Evolutionary conservation across 2,797 vertebrate genomes (phyloP), one percentile per base, ranked within the genome.

Genomic region (Sebastes taczanowskii): DNA sequence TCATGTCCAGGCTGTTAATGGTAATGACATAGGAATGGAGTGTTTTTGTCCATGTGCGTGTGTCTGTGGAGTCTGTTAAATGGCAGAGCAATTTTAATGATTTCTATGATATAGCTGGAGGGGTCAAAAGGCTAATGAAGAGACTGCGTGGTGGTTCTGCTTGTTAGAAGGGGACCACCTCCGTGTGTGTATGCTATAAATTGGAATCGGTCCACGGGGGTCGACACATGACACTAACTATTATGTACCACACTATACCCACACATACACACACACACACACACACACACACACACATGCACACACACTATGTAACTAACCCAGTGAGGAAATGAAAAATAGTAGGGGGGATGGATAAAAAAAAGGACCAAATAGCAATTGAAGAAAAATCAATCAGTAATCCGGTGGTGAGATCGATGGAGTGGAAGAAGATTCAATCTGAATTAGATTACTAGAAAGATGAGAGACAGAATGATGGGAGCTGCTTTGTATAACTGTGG

Each of bases 71-170:
- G 76, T 90, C 80, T 86, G 79, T 73, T 85, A 79, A 72, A 81
- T 74, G 79, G 81, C 77, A 82, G 62, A 82, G 71, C 64, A 80
- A 81, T 89, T 87, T 89, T 85, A 87, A 88, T 81, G 69, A 86
- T 78, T 84, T 78, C 61, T 66, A 11, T 55, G 82, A 80, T 56
- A 83, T 61, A 77, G 71, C 78, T 86, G 79, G 84, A 66, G 77
- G 78, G 78, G 85, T 80, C 77, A 65, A 73, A 83, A 90, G 86
- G 86, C 82, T 90, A 92, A 92, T 92, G 83, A 90, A 89, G 74
- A 81, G 64, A 73, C 80, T 59, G 74, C 76, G 11, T 77, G 78
- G 82, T 82, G 82, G 81, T 62, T 80, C 29, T 74, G 77, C 74
- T 88, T 71, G 16, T 91, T 85, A 91, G 69, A 82, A 34, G 38